Evolutionary conservation across 2,888 invertebrate species (phyloP).

Genomic region (Philhelius pedissequus): DNA sequence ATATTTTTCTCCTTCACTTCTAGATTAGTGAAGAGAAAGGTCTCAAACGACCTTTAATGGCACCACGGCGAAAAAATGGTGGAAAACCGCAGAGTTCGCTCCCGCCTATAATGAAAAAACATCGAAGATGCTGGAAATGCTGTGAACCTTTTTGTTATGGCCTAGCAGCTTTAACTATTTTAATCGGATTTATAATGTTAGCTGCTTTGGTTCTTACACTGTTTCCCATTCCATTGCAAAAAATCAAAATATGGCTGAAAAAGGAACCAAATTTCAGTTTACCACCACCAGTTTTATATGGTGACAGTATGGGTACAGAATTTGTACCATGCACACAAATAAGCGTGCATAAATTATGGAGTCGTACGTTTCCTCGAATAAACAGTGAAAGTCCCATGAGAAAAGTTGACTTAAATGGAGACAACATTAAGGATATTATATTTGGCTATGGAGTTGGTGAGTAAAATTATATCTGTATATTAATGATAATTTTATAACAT

Average conservation of each 20-base stretch:
- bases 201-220: slow-evolving; percentile 83
- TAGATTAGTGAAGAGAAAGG: slow-evolving; percentile 84
- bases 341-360: slow-evolving; percentile 82
- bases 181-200: slow-evolving; percentile 82
- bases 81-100: slow-evolving; percentile 78
- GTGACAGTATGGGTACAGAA: slow-evolving; percentile 74
- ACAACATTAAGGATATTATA: slow-evolving; percentile 85
- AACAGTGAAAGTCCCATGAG: slow-evolving; percentile 87
- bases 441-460: slow-evolving; percentile 89
- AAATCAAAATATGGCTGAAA: slow-evolving; percentile 82
- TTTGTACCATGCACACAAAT: slow-evolving; percentile 78
- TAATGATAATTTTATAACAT: too few relatives aligned
- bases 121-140: slow-evolving; percentile 80
- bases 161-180: slow-evolving; percentile 81
- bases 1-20: slow-evolving; percentile 66
- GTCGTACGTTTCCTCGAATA: slow-evolving; percentile 84
- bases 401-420: slow-evolving; percentile 85
- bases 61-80: slow-evolving; percentile 83
- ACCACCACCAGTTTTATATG: slow-evolving; percentile 67
- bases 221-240: slow-evolving; percentile 83
- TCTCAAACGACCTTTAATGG: slow-evolving; percentile 86
- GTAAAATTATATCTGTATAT: too few relatives aligned
- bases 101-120: slow-evolving; percentile 80
- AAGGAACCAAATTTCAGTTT: slow-evolving; percentile 66
- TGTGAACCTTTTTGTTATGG: slow-evolving; percentile 85